Evolutionary conservation across 2,797 vertebrate species (phyloP).

Genomic region (Pachyuromys duprasi): DNA sequence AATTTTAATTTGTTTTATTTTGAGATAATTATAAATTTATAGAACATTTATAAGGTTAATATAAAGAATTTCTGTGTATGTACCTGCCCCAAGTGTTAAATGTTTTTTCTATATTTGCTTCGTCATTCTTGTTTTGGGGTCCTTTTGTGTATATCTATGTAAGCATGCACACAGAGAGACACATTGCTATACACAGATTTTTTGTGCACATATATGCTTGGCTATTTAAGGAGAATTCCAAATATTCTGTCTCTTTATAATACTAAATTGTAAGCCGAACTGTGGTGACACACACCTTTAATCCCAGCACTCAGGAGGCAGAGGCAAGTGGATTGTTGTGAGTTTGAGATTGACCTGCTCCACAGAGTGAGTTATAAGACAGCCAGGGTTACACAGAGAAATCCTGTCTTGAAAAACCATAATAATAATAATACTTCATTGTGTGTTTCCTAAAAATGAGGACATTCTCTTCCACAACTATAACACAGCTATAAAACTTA

Average conservation of each 20-base stretch:
- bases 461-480: not conserved
- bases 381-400: too few species aligned
- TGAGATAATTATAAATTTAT: slow-evolving; percentile 5
- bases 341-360: too few species aligned
- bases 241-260: not conserved
- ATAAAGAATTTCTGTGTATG: not conserved
- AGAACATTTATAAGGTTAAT: slow-evolving; percentile 5
- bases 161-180: not conserved
- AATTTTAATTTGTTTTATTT: not conserved
- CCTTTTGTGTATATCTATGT: not conserved
- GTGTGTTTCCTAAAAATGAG: not conserved
- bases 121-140: not conserved
- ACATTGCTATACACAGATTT: not conserved
- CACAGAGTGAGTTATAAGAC: too few species aligned
- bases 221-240: not conserved
- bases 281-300: too few species aligned
- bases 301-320: too few species aligned
- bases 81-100: not conserved
- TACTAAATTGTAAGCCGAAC: not conserved
- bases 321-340: too few species aligned
- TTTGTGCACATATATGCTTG: not conserved
- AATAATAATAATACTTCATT: not conserved
- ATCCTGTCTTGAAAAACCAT: too few species aligned
- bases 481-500: not conserved
- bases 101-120: not conserved